A percentile compares a stretch with the other conserved stretches of the same genome.
phyloP scores from a whole-genome alignment of 2,888 invertebrate species.

The Drosophila mercatorum region DNA sequence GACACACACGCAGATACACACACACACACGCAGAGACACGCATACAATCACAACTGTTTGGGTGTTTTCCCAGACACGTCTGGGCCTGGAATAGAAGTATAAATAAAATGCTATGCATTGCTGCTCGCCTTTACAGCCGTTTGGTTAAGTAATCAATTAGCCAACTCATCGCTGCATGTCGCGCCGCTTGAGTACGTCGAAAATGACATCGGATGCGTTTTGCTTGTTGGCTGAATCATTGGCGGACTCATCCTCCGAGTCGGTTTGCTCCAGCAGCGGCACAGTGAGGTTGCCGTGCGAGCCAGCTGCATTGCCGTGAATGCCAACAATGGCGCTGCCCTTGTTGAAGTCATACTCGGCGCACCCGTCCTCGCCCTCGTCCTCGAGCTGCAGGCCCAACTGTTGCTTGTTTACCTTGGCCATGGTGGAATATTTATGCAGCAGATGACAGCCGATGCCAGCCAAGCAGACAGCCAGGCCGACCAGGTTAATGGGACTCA shows the following conservation, averaged over 20 bases:
- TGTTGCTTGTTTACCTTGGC: conserved; percentile 70
- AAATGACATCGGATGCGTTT: conserved; percentile 85
- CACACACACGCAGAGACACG: conserved; percentile 11
- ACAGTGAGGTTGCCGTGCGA: conserved; percentile 79
- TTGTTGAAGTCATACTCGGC: conserved; percentile 63
- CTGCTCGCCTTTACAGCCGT: background rate
- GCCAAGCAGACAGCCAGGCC: conserved; percentile 94
- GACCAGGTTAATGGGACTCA: conserved; percentile 92
- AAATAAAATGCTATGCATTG: conserved; percentile 9
- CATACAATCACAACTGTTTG: conserved; percentile 25
- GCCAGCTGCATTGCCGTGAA: conserved; percentile 39
- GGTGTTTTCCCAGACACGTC: conserved; percentile 11
- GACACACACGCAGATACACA: conserved; percentile 10
- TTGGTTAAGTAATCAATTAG: conserved; percentile 2
- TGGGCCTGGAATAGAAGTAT: conserved; percentile 2
- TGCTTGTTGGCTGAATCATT: conserved; percentile 84
- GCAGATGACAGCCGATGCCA: conserved; percentile 94
- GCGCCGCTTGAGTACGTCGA: conserved; percentile 86
- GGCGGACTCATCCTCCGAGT: conserved; percentile 81
- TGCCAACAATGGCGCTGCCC: conserved; percentile 29
- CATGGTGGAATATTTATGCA: conserved; percentile 87
- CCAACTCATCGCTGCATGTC: conserved; percentile 83
- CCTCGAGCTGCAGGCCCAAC: conserved; percentile 53
- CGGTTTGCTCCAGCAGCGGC: conserved; percentile 83
- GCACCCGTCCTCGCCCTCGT: conserved; percentile 65